phyloP scores from a whole-genome alignment of 2,113 vertebrate species.

The Caranx ignobilis region DNA sequence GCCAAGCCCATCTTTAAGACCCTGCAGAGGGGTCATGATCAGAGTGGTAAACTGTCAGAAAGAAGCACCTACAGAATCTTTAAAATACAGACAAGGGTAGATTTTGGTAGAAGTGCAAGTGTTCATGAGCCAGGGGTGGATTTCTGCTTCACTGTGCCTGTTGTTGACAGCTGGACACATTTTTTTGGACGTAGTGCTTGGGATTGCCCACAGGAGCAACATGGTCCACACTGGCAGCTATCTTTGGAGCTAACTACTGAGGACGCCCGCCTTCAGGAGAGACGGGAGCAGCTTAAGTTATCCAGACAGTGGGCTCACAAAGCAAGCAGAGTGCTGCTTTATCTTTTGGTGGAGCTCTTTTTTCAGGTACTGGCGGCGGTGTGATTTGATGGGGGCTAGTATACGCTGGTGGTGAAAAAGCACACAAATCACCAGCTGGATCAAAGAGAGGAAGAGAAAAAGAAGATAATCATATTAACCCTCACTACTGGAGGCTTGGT shows the following conservation, averaged over 20 bases:
- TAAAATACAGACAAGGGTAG: no score
- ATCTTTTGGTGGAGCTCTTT: background rate
- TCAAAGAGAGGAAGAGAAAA: background rate
- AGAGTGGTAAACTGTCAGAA: no score
- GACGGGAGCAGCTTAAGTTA: background rate
- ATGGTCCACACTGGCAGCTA: background rate
- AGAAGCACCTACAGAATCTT: no score
- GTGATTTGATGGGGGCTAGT: background rate
- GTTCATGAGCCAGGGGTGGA: background rate
- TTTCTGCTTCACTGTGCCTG: background rate
- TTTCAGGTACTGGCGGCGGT: background rate
- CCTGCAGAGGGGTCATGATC: no score
- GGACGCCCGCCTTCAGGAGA: background rate
- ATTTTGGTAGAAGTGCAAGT: background rate
- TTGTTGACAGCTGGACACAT: background rate
- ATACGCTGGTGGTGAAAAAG: background rate
- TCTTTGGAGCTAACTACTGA: background rate
- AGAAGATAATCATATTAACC: background rate
- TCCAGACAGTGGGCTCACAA: slow-evolving; percentile 1
- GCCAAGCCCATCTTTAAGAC: no score
- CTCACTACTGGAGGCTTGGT: background rate
- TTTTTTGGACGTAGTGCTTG: background rate
- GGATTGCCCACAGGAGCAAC: background rate
- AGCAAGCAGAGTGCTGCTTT: background rate
- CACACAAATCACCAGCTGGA: background rate